Evolutionary conservation across 2,888 invertebrate species (phyloP).

Genomic region (Hydrotaea diabolus): DNA sequence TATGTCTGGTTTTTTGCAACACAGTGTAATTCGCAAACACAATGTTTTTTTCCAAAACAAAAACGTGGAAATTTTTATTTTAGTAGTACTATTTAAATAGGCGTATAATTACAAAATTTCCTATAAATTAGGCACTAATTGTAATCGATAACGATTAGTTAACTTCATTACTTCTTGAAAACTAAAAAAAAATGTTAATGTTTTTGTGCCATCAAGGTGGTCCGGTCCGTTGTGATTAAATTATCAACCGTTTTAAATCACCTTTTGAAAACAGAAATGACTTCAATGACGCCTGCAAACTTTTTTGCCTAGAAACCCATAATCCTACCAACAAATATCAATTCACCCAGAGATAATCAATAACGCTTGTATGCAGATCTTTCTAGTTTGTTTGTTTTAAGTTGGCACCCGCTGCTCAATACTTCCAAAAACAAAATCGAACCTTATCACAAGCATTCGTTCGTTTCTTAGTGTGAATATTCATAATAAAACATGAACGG

Average conservation of each 20-base stretch:
- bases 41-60: too few species aligned
- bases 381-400: slow-evolving; percentile 6
- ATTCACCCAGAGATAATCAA: background rate
- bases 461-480: slow-evolving; percentile 29
- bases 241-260: slow-evolving; percentile 23
- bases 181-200: too few species aligned
- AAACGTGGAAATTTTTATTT: too few species aligned
- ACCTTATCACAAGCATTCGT: slow-evolving; percentile 11
- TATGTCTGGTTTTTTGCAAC: too few species aligned
- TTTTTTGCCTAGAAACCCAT: background rate
- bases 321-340: background rate
- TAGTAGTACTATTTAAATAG: too few species aligned
- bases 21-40: too few species aligned
- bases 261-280: background rate
- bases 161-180: background rate
- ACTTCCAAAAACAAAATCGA: slow-evolving; percentile 8
- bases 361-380: background rate
- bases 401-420: background rate
- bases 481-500: background rate
- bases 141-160: background rate
- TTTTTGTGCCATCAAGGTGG: background rate
- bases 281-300: background rate
- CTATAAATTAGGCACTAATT: background rate
- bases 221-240: slow-evolving; percentile 9
- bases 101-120: too few species aligned